Evolutionary conservation across 1,140 invertebrate genomes (phyloP).

Genomic region (Saccostrea cuccullata): DNA sequence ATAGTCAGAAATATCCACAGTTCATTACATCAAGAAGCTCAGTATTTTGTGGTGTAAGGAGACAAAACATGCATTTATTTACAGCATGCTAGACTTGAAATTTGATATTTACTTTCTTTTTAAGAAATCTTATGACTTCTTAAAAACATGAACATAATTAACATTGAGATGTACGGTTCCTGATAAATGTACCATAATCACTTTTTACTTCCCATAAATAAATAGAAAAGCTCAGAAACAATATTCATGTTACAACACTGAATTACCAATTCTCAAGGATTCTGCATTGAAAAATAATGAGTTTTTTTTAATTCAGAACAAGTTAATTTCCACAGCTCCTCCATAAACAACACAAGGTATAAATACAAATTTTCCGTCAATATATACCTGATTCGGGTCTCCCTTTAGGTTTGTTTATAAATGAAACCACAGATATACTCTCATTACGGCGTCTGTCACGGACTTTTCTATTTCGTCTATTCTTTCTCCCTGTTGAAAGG

Average conservation of each 20-base stretch:
- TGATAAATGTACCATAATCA: too few species aligned
- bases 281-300: background rate
- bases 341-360: background rate
- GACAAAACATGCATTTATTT: too few species aligned
- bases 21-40: too few species aligned
- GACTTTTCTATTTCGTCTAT: background rate
- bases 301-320: background rate
- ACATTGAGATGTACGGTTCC: too few species aligned
- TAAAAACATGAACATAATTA: too few species aligned
- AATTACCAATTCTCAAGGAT: constrained; percentile 23
- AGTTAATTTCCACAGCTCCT: background rate
- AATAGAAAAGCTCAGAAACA: too few species aligned
- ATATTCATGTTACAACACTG: background rate
- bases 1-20: too few species aligned
- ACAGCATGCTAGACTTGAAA: too few species aligned
- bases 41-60: too few species aligned
- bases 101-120: too few species aligned
- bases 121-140: too few species aligned
- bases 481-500: constrained; percentile 18
- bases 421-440: background rate
- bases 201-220: too few species aligned
- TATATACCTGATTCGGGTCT: constrained; percentile 1
- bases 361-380: background rate
- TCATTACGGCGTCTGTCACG: background rate
- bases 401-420: constrained; percentile 8